Evolutionary conservation across 92 coral and sea anemone genomes (phyloP).

Genomic region (Zoanthus solanderi): DNA sequence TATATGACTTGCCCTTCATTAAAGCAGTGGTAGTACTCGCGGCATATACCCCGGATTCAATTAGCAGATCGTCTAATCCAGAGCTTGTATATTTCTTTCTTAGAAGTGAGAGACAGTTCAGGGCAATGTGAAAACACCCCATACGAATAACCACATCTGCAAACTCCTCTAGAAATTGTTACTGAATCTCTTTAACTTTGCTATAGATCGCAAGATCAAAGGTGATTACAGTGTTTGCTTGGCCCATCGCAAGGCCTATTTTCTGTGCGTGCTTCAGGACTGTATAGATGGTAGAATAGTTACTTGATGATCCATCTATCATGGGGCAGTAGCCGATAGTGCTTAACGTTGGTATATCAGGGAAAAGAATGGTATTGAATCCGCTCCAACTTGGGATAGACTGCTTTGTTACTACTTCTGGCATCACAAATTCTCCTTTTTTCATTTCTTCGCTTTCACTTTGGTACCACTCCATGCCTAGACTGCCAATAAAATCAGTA

Average conservation of each 20-base stretch:
- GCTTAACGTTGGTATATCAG: constrained; percentile 15
- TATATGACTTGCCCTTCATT: constrained; percentile 37
- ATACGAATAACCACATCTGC: too few species aligned
- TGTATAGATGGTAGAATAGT: background rate
- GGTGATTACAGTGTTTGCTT: too few species aligned
- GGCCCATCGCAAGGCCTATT: too few species aligned
- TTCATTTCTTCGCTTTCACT: constrained; percentile 40
- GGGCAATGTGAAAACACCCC: too few species aligned
- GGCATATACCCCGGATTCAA: too few species aligned
- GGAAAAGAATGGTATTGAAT: constrained; percentile 20
- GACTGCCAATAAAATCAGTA: background rate
- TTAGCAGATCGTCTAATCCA: background rate
- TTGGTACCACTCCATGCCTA: constrained; percentile 30
- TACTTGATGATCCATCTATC: constrained; percentile 9
- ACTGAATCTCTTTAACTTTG: too few species aligned
- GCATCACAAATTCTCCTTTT: constrained; percentile 20
- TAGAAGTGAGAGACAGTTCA: background rate
- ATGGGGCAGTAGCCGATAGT: background rate
- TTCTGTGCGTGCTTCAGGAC: background rate
- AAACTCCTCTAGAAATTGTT: too few species aligned
- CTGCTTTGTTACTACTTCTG: constrained; percentile 1
- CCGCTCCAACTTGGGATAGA: background rate
- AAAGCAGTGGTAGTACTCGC: constrained; percentile 31
- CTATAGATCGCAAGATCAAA: too few species aligned
- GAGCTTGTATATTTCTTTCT: background rate